Base-by-base conservation (phyloP, 2,113 vertebrate genomes). In the Orcinus orca region DNA sequence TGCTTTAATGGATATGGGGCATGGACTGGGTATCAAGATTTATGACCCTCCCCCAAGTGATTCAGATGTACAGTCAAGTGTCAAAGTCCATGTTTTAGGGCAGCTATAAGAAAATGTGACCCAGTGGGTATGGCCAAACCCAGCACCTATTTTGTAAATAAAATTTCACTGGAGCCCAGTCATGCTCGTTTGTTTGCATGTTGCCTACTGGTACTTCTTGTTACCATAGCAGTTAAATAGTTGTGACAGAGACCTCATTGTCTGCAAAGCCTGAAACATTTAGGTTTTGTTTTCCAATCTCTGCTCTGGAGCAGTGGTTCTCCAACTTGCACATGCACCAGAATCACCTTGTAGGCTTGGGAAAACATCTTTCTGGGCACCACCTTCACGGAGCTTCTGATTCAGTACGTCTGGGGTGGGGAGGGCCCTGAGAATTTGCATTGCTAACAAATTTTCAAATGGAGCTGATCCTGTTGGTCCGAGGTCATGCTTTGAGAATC, bases 141-240 rank as follows among this genome's bases (percentile, higher is more conserved):
- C 3, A 33, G 11, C 2, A 13, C 23, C 60, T 17, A 10, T 62
- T 86, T 79, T 55, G n/a, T 55, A 58, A 81, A 41, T 71, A 41
- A 70, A 62, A 53, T 79, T 88, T 85, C 33, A 53, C 0, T 36
- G 50, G 18, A 47, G 7, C 7, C 44, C 33, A 58, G 4, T 4
- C 70, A 36, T 0, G 0, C 18, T 44, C 25, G 0, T n/a, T 84
- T 33, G n/a, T 41, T 29, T 65, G 21, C 1, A 20, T 4, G 6
- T 14, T 23, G 2, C 50, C n/a, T 55, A 0, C 41, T 38, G 44
- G 4, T 58, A 9, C 21, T 63, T 67, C 31, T 84, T 65, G 21
- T 33, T 79, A 81, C 20, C 13, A 23, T 1, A 44, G 13, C 33
- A 82, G 65, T 21, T 36, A n/a, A 53, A 38, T 53, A 3, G 6